Evolutionary conservation across 2,113 vertebrate species (phyloP).

Genomic region (Centrocercus urophasianus): DNA sequence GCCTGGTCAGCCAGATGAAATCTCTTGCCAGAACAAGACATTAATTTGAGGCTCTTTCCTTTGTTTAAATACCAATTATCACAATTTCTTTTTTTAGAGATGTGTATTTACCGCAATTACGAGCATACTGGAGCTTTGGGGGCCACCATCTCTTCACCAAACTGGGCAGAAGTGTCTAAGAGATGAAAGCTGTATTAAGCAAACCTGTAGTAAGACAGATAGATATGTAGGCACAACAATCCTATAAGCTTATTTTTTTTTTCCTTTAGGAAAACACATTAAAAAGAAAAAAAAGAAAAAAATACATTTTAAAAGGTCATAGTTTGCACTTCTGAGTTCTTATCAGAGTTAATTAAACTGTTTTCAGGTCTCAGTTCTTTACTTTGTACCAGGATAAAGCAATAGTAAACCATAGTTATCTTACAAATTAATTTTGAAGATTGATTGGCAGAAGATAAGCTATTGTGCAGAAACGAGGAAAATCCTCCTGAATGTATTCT

Average conservation of each 20-base stretch:
- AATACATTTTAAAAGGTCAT: background rate
- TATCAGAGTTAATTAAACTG: background rate
- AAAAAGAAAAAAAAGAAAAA: background rate
- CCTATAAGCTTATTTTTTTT: background rate
- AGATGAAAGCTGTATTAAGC: background rate
- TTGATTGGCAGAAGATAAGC: background rate
- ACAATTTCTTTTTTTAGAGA: background rate
- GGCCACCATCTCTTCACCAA: background rate
- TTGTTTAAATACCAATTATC: background rate
- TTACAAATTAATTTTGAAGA: background rate
- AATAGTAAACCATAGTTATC: background rate
- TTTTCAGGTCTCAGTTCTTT: background rate
- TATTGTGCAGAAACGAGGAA: background rate
- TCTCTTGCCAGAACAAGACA: background rate
- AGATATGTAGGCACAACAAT: background rate
- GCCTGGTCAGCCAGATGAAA: background rate
- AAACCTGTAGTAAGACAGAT: background rate
- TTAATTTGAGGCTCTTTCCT: background rate
- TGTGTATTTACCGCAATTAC: background rate
- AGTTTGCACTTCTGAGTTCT: background rate
- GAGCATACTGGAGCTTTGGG: background rate
- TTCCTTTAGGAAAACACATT: background rate
- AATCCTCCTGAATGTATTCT: background rate
- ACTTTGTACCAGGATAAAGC: background rate
- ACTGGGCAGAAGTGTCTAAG: background rate